Base-by-base conservation (phyloP, 1,140 invertebrate genomes). In the Bradynema listronoti region DNA sequence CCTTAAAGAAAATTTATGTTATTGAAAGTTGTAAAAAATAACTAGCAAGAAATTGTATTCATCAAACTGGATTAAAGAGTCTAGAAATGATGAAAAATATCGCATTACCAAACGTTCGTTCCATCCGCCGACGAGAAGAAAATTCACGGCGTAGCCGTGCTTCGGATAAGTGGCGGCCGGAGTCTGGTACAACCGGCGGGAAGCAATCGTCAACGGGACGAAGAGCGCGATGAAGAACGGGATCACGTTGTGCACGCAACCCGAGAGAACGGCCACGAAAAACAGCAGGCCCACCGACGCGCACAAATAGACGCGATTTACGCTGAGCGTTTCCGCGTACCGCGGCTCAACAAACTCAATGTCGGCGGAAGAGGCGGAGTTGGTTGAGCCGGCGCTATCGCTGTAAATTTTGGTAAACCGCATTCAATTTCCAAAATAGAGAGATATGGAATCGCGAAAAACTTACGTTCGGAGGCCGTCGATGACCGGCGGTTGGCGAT, bases 131-230 rank as follows among this genome's bases (percentile, higher is more conserved):
- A 63, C 62, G 16, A 64, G 47, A 32, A 64, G 51, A 34, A 47
- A 43, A 36, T 64, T 65, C 0, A 64, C 39, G 9, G 43, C 22
- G 29, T 46, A 56, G n/a, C 61, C 62, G 43, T 61, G 32, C 25
- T 61, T 61, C 11, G 60, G 45, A 36, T 62, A 62, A 33, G 56
- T 50, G 29, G n/a, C n/a, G n/a, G n/a, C n/a, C n/a, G 53, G 19
- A 11, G 45, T 22, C 4, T 19, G 29, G 16, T 61, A 39, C n/a
- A 41, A 34, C 9, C 36, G 27, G 27, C 1, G 2, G 30, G 29
- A 16, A 43, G 53, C 1, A 27, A 58, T 16, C 53, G 51, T 39
- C 3, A 19, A 63, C 6, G n/a, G 14, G 11, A 42, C 19, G 46
- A 63, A 61, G 19, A 62, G 30, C n/a, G 42, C 7, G n/a, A 50